Evolutionary conservation across 2,888 invertebrate genomes (phyloP).

Genomic region (Temnothorax ravouxi): DNA sequence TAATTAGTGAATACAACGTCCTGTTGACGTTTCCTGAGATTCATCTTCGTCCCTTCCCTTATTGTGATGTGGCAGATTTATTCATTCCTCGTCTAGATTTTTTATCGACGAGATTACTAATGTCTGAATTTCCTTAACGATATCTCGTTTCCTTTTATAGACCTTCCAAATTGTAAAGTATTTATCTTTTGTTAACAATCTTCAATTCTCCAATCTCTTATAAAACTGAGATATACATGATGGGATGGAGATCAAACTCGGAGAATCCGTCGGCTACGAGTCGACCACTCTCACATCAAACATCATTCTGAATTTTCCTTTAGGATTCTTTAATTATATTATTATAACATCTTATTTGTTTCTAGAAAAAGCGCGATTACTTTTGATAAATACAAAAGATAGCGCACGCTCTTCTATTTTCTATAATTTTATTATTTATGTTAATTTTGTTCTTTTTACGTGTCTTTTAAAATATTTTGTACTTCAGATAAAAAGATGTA

Average conservation of each 20-base stretch:
- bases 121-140: neutral
- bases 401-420: neutral
- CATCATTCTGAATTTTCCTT: neutral
- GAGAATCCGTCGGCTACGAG: neutral
- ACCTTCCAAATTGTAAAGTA: neutral
- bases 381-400: neutral
- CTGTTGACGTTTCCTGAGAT: conserved; percentile 43
- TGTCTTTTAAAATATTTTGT: neutral
- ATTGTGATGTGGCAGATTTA: conserved; percentile 42
- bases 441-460: conserved; percentile 4
- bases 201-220: neutral
- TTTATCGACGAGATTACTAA: neutral
- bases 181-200: neutral
- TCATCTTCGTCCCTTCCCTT: conserved; percentile 63
- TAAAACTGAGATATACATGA: neutral
- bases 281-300: neutral
- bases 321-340: neutral
- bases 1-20: neutral
- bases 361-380: neutral
- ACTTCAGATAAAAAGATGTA: neutral
- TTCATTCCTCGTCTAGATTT: neutral
- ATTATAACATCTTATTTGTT: conserved; percentile 3
- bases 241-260: neutral
- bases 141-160: neutral
- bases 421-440: conserved; percentile 5